Conservation (phyloP, 2,888 invertebrate species). For the Parnassius apollo region DNA sequence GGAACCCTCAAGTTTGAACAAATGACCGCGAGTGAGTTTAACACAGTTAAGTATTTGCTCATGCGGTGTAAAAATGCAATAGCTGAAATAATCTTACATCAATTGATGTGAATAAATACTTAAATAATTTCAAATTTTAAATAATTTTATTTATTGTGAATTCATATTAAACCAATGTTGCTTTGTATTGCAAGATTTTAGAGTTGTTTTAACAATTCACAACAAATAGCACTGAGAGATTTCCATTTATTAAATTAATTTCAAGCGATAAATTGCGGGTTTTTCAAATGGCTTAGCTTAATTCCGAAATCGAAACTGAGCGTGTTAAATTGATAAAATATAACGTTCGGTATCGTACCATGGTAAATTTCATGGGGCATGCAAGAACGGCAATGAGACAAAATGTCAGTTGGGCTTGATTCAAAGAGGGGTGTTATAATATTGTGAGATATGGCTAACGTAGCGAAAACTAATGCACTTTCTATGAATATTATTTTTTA, state of each 20-base stretch:
- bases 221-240: constrained; percentile 48
- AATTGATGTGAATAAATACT: no score
- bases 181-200: constrained; percentile 29
- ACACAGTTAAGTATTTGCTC: constrained; percentile 24
- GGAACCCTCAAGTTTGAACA: constrained; percentile 29
- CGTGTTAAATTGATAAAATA: constrained; percentile 75
- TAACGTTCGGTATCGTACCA: constrained; percentile 60
- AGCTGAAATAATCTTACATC: neutral
- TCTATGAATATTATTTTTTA: neutral
- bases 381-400: constrained; percentile 73
- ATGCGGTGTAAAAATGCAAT: neutral
- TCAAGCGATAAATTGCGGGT: constrained; percentile 56
- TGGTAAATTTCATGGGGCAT: constrained; percentile 73
- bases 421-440: constrained; percentile 46
- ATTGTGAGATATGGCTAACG: constrained; percentile 55
- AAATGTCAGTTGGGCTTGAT: constrained; percentile 67
- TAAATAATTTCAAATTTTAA: no score
- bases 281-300: constrained; percentile 58
- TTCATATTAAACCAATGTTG: neutral
- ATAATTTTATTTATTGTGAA: no score
- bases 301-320: constrained; percentile 65
- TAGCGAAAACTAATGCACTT: constrained; percentile 49
- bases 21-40: constrained; percentile 26
- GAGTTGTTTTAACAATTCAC: constrained; percentile 43
- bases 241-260: constrained; percentile 58